Evolutionary conservation across 2,113 vertebrate species (phyloP), one percentile per base, ranked within the genome.

Genomic region (Atherinomorus stipes): DNA sequence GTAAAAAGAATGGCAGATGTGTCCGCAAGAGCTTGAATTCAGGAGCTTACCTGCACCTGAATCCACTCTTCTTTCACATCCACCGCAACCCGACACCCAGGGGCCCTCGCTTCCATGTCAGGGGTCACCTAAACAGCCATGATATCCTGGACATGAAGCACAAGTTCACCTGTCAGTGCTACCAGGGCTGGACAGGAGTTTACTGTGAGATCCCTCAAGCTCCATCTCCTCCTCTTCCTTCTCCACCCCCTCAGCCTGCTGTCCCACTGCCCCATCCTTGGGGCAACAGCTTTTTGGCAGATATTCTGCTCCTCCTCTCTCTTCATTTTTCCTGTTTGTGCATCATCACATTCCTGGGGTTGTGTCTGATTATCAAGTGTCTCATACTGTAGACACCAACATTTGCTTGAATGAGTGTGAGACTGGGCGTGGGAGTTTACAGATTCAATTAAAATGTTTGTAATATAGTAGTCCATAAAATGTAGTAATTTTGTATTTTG

Each of bases 101-200:
- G 1, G 82, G 93, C 0, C 81, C 88, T 21, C 90, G 76, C 23
- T 95, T 95, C 74, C 80, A 76, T 12, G 89, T 95, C 70, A 94
- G 90, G 2, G 93, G 95, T 13, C 82, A 92, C 34, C 89, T 85
- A 28, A 94, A 90, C 74, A 74, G 75, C 59, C 90, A 93, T 1
- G 93, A 92, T 45, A 78, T 94, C 50, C 81, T 91, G 59, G 86
- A 87, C 66, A 96, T 96, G 96, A 96, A 93, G 85, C 90, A 95
- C 26, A 95, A 91, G 64, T 97, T 98, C 84, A 83, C 87, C 68
- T 98, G 97, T 58, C 96, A 96, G 86, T 97, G 96, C 84, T 97
- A 96, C 83, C 93, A 95, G 79, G 95, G 96, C 21, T 98, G 96
- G 96, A 93, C 91, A 0, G 96, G 96, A 2, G 84, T 95, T 61